These are phyloP conservation scores for Triplophysa tibetana DNA, from an alignment of 2,113 vertebrate genomes.

Conservation along the genomic window DNA sequence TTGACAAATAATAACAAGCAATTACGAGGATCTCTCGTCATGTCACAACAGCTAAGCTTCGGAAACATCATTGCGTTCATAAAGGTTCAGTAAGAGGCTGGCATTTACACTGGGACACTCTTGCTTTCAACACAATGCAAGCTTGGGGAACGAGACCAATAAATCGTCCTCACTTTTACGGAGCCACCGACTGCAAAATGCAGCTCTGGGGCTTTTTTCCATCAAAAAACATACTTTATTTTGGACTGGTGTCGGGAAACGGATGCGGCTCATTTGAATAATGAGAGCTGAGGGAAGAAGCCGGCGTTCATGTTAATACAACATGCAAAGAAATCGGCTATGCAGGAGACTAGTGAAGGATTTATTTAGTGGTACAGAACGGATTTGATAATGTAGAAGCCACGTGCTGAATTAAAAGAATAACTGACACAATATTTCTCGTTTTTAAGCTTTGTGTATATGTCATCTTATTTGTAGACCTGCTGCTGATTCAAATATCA, in stretches of 20 bases:
- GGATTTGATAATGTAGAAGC: background rate
- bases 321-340: background rate
- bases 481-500: background rate
- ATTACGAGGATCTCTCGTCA: constrained; percentile 46
- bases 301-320: constrained; percentile 12
- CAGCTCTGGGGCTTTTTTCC: constrained; percentile 46
- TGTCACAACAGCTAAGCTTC: constrained; percentile 30
- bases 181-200: constrained; percentile 53
- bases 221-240: constrained; percentile 61
- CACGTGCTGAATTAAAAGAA: background rate
- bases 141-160: constrained; percentile 53
- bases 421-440: background rate
- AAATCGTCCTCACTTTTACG: constrained; percentile 43
- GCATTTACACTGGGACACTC: constrained; percentile 55
- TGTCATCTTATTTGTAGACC: background rate
- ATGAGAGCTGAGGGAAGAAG: constrained; percentile 22
- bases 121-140: constrained; percentile 44
- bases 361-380: background rate
- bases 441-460: too few species aligned
- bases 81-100: constrained; percentile 63
- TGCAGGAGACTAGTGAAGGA: background rate
- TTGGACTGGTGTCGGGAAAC: constrained; percentile 45
- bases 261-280: constrained; percentile 38
- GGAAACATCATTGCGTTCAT: constrained; percentile 54
- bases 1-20: constrained; percentile 47